Percentiles rank a stretch among this genome's conserved stretches.
phyloP scores from a whole-genome alignment of 2,888 invertebrate genomes.

The Apoda limacodes region DNA sequence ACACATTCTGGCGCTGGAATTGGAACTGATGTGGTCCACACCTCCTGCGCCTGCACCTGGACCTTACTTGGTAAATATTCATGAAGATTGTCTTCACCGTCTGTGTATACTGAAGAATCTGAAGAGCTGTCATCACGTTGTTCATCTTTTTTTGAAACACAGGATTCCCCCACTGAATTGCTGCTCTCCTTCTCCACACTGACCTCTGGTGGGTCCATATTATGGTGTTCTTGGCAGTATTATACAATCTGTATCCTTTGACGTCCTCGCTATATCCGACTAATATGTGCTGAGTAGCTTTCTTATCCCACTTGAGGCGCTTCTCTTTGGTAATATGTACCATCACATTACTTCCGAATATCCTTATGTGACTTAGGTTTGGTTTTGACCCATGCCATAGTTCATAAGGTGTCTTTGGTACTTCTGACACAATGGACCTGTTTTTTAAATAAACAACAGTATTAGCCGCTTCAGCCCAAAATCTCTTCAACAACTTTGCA shows the following conservation, averaged over 20 bases:
- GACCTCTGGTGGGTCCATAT: conserved; percentile 1
- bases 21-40: too few species aligned
- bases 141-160: not conserved
- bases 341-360: conserved; percentile 8
- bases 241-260: conserved; percentile 3
- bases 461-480: conserved; percentile 16
- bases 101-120: not conserved
- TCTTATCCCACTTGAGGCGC: conserved; percentile 11
- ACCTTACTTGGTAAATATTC: too few species aligned
- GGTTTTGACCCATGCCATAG: conserved; percentile 5
- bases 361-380: conserved; percentile 4
- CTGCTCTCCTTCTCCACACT: conserved; percentile 1
- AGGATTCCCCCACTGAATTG: conserved; percentile 2
- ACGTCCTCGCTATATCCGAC: conserved; percentile 10
- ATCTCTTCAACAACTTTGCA: conserved; percentile 13
- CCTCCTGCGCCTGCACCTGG: too few species aligned
- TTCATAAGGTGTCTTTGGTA: conserved; percentile 9
- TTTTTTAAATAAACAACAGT: conserved; percentile 17
- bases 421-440: conserved; percentile 10
- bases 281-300: conserved; percentile 6
- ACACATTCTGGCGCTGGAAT: not conserved
- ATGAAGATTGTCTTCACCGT: too few species aligned
- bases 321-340: conserved; percentile 3
- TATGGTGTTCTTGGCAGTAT: conserved; percentile 6
- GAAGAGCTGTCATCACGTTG: not conserved